Conservation (phyloP, 2,113 vertebrate species). For the Polyodon spathula region DNA sequence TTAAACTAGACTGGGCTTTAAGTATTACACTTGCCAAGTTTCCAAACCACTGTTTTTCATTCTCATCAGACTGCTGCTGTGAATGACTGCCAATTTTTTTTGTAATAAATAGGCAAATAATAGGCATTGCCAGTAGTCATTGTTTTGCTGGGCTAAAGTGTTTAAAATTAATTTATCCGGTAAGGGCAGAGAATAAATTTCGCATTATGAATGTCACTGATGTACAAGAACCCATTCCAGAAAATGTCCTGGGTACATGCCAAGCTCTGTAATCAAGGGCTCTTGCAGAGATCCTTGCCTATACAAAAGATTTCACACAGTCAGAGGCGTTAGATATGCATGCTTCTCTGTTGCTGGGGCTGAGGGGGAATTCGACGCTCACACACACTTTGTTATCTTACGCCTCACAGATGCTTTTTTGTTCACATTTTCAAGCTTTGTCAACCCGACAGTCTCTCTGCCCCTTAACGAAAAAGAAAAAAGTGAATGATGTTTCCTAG, state of each 20-base stretch:
- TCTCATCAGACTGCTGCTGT: constrained; percentile 34
- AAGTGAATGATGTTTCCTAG: constrained; percentile 17
- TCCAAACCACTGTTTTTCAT: constrained; percentile 17
- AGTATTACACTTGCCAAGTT: constrained; percentile 23
- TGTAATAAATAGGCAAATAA: constrained; percentile 74
- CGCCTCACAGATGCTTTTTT: constrained; percentile 63
- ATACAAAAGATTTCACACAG: constrained; percentile 84
- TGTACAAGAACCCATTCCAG: constrained; percentile 69
- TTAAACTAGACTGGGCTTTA: constrained; percentile 30
- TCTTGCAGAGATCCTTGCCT: constrained; percentile 61
- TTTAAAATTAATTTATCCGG: constrained; percentile 88
- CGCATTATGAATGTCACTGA: constrained; percentile 77
- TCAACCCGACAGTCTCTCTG: constrained; percentile 31
- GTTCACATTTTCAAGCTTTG: constrained; percentile 61
- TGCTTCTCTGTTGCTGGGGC: constrained; percentile 88
- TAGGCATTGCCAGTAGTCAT: constrained; percentile 66
- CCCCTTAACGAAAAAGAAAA: not conserved
- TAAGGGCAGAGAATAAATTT: constrained; percentile 78
- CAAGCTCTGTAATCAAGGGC: constrained; percentile 77
- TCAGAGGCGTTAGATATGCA: constrained; percentile 87
- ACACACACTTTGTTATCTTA: constrained; percentile 69
- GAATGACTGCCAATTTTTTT: constrained; percentile 38
- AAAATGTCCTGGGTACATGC: constrained; percentile 71
- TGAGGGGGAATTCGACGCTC: constrained; percentile 64
- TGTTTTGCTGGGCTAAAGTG: constrained; percentile 75